Evolutionary conservation across 2,888 invertebrate species (phyloP).

Genomic region (Mythimna pallens): DNA sequence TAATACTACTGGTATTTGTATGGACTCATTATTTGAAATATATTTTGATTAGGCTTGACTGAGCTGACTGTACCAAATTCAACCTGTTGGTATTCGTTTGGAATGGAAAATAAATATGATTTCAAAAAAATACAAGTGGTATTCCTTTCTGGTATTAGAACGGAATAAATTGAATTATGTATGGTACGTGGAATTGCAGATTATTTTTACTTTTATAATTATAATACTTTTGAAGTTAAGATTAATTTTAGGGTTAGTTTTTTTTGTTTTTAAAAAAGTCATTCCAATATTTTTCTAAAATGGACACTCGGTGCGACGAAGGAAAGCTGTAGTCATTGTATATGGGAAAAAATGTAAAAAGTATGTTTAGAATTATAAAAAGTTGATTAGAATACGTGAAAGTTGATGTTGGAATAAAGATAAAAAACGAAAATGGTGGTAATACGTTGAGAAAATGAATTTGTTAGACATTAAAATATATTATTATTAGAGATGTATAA

Average conservation of each 20-base stretch:
- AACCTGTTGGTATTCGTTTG: too few species aligned
- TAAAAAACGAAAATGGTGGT: constrained; percentile 83
- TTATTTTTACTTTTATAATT: constrained; percentile 70
- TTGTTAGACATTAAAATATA: constrained; percentile 90
- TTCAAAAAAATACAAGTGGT: too few species aligned
- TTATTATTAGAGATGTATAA: constrained; percentile 90
- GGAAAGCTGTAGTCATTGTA: constrained; percentile 83
- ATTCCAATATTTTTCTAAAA: constrained; percentile 89
- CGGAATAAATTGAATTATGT: constrained; percentile 68
- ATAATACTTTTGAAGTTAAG: constrained; percentile 70
- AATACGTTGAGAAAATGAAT: constrained; percentile 88
- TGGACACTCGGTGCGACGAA: constrained; percentile 82
- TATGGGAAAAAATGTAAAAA: constrained; percentile 86
- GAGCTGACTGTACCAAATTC: too few species aligned
- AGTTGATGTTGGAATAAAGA: constrained; percentile 87
- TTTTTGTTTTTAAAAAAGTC: constrained; percentile 75
- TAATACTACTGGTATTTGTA: too few species aligned
- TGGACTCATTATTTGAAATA: too few species aligned
- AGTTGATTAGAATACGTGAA: constrained; percentile 86
- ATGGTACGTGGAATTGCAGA: constrained; percentile 80
- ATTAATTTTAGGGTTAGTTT: constrained; percentile 72
- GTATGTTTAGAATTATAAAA: constrained; percentile 87
- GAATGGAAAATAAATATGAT: too few species aligned
- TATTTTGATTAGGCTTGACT: too few species aligned
- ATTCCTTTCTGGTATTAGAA: too few species aligned